These are phyloP conservation scores for Nibea albiflora DNA, from an alignment of 2,113 vertebrate genomes.

Conservation along the genomic window DNA sequence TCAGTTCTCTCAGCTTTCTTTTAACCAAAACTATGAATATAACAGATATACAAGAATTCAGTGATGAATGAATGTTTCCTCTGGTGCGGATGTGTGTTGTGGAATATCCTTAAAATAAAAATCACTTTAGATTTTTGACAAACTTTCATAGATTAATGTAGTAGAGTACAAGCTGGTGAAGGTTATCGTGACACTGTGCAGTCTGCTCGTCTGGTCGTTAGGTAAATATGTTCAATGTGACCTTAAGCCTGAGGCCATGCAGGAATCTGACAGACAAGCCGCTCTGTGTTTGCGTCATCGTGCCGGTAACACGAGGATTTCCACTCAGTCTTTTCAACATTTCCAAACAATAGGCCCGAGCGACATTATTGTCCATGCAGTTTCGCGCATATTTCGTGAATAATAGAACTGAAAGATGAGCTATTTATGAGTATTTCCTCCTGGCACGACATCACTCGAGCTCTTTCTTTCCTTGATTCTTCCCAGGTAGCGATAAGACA, in stretches of 20 bases:
- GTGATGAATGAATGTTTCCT: no score
- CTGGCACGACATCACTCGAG: conserved; percentile 44
- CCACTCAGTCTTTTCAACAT: neutral
- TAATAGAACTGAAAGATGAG: neutral
- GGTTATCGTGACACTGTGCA: neutral
- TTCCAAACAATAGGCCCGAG: conserved; percentile 5
- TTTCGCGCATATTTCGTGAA: neutral
- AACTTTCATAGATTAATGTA: neutral
- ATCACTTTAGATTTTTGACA: neutral
- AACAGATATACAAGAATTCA: no score
- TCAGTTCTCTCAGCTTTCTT: no score
- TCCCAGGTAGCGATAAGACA: conserved; percentile 55
- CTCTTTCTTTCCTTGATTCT: neutral
- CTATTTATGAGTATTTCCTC: conserved; percentile 32
- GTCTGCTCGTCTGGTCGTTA: neutral
- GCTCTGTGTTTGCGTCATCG: neutral
- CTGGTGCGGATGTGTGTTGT: neutral
- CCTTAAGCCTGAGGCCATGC: neutral
- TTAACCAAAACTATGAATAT: no score
- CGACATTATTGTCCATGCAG: neutral
- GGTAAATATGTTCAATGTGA: neutral
- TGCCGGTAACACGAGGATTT: conserved; percentile 14
- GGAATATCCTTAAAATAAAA: neutral
- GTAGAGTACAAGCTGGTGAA: neutral
- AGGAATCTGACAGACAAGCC: neutral